Evolutionary conservation across 2,797 vertebrate species (phyloP), one percentile per base, ranked within the genome.

Genomic region (Corythornis leucogaster): DNA sequence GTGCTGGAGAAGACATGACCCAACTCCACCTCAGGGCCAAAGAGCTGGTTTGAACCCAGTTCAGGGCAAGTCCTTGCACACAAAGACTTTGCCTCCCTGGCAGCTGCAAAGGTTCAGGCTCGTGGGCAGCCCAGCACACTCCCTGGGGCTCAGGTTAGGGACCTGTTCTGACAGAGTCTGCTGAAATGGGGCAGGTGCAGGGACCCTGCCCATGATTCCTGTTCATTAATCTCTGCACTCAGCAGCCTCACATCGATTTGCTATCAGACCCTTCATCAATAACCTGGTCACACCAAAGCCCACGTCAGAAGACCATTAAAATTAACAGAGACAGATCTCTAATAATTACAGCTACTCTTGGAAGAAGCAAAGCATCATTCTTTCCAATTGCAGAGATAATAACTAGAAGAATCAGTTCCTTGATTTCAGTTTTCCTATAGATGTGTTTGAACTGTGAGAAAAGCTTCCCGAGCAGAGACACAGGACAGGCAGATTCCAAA

Each of bases 31-130:
- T 61, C 54, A 71, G 79, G 22, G 57, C 57, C 45, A 6, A 19
- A 1, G 4, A 58, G 22, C 19, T 1, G 1, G 11, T 24, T 19
- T 59, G 8, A 59, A 77, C 28, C 6, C 53, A 30, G 38, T 2
- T 19, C 63, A 62, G 55, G 43, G 40, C 35, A 48, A 61, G 57
- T 4, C 19, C 18, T 63, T 81, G 28, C 40, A 30, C 63, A 53
- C n/a, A 25, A 38, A 24, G 54, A 55, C n/a, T 55, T 31, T 13
- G 7, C 7, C n/a, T 55, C 18, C 12, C 54, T 55, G 54, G 28
- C 54, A 31, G 21, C n/a, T 31, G 12, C 54, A 31, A 31, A 31
- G 54, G 54, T 14, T 31, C n/a, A 14, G 30, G 54, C n/a, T 55
- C 12, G 3, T 31, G 54, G 54, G 54, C 54, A 55, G 54, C 19